Percentiles rank a stretch among this genome's conserved stretches.
Evolutionary conservation across 2,797 vertebrate species (phyloP).

Genomic region (Vipera ursinii): DNA sequence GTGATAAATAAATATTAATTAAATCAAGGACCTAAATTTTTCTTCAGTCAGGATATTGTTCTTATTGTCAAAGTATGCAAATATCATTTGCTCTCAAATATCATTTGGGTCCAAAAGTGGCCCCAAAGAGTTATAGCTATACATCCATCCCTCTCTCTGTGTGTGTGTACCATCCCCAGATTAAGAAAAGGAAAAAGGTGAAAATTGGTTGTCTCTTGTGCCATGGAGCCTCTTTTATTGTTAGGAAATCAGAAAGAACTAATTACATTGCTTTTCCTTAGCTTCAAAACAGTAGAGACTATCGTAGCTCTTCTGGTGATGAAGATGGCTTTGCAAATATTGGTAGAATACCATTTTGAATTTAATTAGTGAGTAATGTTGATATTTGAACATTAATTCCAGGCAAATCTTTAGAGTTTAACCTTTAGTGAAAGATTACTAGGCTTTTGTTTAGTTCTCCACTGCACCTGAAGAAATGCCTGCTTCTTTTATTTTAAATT

Average conservation of each 20-base stretch:
- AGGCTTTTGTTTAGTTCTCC: constrained; percentile 17
- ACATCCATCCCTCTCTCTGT: not conserved
- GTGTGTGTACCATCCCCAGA: not conserved
- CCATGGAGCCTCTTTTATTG: not conserved
- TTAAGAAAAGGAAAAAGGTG: not conserved
- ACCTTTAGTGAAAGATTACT: not conserved
- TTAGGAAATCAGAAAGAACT: not conserved
- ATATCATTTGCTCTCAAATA: not conserved
- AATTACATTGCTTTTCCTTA: not conserved
- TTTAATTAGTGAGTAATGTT: not conserved
- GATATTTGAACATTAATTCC: not conserved
- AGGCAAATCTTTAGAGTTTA: not conserved
- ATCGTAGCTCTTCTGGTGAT: not conserved
- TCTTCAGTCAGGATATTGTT: not conserved
- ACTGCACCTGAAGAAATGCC: not conserved
- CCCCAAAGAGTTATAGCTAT: not conserved
- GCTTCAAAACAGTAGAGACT: not conserved
- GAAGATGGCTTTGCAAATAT: not conserved
- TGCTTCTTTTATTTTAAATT: not conserved
- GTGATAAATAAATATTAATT: not conserved
- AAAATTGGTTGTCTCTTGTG: not conserved
- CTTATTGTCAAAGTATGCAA: not conserved
- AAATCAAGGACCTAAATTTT: not conserved
- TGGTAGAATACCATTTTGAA: not conserved
- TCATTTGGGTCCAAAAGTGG: not conserved